Percentiles rank a stretch among this genome's conserved stretches.
Evolutionary conservation across 2,113 vertebrate genomes (phyloP).

Genomic region (Sterna hirundo): DNA sequence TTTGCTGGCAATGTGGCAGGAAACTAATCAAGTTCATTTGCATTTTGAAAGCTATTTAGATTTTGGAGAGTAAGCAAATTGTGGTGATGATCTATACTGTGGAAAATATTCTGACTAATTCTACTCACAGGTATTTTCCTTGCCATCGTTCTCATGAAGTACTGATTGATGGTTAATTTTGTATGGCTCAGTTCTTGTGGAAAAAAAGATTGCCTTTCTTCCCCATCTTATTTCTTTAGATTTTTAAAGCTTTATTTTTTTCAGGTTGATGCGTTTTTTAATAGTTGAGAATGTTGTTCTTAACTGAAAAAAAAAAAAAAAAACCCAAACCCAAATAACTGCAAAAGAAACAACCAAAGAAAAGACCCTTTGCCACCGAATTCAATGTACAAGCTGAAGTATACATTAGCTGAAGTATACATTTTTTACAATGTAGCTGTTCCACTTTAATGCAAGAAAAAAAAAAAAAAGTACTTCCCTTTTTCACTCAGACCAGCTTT

Average conservation of each 20-base stretch:
- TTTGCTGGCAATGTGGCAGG: not conserved
- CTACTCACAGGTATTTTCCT: not conserved
- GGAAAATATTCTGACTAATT: not conserved
- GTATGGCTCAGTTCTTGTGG: not conserved
- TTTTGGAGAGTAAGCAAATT: not conserved
- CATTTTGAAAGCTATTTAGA: not conserved
- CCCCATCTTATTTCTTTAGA: not conserved
- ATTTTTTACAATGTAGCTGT: not conserved
- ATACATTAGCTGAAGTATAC: not conserved
- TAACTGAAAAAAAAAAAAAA: not conserved
- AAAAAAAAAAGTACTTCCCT: not conserved
- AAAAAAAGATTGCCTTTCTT: not conserved
- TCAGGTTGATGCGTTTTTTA: not conserved
- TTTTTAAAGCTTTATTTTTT: not conserved
- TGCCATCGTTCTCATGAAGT: not conserved
- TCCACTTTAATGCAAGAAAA: not conserved
- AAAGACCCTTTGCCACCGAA: not conserved
- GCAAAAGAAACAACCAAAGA: not conserved
- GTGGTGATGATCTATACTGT: not conserved
- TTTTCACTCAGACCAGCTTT: not conserved
- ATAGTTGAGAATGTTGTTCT: not conserved
- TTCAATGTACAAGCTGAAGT: not conserved
- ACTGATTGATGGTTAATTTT: not conserved
- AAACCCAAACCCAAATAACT: accelerated
- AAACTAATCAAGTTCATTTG: not conserved